These are phyloP conservation scores for Pachydiplax longipennis DNA, from an alignment of 2,888 invertebrate species.

Conservation along the genomic window DNA sequence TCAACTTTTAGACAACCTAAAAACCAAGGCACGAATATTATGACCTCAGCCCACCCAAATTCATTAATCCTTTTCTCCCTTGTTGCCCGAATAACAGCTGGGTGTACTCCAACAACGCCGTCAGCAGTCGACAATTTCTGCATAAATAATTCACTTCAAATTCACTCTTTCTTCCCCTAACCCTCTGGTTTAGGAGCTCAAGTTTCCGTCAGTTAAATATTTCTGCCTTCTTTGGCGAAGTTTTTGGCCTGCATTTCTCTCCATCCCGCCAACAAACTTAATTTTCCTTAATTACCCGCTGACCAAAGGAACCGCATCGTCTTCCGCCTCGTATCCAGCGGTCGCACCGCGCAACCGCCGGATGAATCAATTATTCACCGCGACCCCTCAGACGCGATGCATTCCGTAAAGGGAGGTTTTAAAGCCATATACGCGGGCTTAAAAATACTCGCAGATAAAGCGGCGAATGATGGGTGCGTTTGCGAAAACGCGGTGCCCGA, in stretches of 20 bases:
- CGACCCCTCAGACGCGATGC: neutral
- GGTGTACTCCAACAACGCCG: too few species aligned
- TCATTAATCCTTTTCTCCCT: too few species aligned
- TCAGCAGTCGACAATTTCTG: too few species aligned
- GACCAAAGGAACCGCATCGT: slow-evolving; percentile 5
- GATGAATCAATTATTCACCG: slow-evolving; percentile 23
- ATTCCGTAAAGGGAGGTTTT: neutral
- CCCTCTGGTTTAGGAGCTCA: neutral
- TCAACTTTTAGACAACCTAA: too few species aligned
- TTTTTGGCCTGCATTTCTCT: neutral
- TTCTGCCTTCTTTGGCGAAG: neutral
- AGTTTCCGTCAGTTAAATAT: neutral
- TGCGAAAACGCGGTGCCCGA: too few species aligned
- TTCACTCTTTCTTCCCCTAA: neutral
- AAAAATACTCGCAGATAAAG: too few species aligned
- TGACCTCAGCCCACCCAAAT: too few species aligned
- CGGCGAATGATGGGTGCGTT: too few species aligned
- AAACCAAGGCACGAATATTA: too few species aligned
- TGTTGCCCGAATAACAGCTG: too few species aligned
- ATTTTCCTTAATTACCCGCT: neutral
- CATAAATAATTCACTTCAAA: neutral
- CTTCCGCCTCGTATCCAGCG: neutral
- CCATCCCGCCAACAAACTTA: neutral
- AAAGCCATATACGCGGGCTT: too few species aligned
- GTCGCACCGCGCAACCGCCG: neutral